Conservation (phyloP, 64 coral and sea anemone genomes). For the Stichodactyla mertensii region DNA sequence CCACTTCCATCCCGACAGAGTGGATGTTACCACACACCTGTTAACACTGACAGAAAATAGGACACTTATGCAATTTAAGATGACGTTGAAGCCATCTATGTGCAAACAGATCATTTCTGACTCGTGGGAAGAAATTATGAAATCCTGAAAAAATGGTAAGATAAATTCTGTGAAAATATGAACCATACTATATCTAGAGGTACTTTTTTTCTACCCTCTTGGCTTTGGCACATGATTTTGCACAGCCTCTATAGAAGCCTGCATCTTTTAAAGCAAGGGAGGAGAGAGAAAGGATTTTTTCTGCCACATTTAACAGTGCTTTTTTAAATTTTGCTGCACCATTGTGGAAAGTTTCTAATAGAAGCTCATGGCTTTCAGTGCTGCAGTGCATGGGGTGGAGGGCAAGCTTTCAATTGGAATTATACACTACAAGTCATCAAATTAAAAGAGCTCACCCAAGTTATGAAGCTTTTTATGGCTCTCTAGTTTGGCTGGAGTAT, state of each 20-base stretch:
- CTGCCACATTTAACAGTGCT: too few relatives aligned
- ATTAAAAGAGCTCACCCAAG: slow-evolving; percentile 24
- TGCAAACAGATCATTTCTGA: slow-evolving; percentile 43
- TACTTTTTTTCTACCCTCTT: too few relatives aligned
- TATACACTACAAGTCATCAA: not conserved
- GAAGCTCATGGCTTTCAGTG: too few relatives aligned
- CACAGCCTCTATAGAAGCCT: too few relatives aligned
- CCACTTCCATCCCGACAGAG: not conserved
- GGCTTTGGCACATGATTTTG: not conserved
- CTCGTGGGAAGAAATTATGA: slow-evolving; percentile 54
- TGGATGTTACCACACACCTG: not conserved
- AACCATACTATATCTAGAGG: too few relatives aligned
- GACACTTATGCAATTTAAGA: slow-evolving; percentile 60
- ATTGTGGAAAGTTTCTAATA: too few relatives aligned
- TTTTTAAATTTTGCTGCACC: too few relatives aligned
- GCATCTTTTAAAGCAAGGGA: too few relatives aligned
- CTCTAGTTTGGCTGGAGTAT: slow-evolving; percentile 53
- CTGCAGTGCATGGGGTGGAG: not conserved
- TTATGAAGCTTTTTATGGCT: slow-evolving; percentile 55
- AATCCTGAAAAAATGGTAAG: slow-evolving; percentile 25
- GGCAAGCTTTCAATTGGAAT: not conserved
- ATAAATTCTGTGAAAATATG: not conserved
- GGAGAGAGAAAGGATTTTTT: too few relatives aligned
- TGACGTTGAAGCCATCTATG: slow-evolving; percentile 61
- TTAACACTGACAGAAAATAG: slow-evolving; percentile 46